phyloP scores from a whole-genome alignment of 1,140 invertebrate species.

The Apocrypta bakeri region DNA sequence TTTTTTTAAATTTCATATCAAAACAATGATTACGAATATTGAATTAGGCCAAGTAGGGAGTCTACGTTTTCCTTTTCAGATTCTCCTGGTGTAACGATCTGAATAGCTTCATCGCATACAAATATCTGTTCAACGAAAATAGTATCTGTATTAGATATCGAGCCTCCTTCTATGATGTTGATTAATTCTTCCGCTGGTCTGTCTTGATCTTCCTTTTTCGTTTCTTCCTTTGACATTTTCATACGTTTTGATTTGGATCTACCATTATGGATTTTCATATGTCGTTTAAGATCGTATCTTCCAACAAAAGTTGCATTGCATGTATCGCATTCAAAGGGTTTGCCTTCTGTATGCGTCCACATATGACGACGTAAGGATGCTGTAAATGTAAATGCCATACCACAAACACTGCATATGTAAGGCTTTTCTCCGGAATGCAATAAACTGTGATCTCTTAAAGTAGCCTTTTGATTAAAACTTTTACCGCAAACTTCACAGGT shows the following conservation, averaged over 20 bases:
- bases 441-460: constrained; percentile 70
- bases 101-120: constrained; percentile 61
- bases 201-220: constrained; percentile 34
- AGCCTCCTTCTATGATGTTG: neutral
- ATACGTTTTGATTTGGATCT: constrained; percentile 34
- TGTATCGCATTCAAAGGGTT: constrained; percentile 72
- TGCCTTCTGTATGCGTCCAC: constrained; percentile 71
- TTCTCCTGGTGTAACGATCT: constrained; percentile 62
- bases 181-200: constrained; percentile 48
- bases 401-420: constrained; percentile 73
- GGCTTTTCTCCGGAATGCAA: constrained; percentile 75
- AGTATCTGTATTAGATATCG: constrained; percentile 53
- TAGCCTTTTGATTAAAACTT: constrained; percentile 71
- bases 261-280: constrained; percentile 67
- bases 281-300: constrained; percentile 69
- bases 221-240: constrained; percentile 9
- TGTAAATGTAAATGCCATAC: constrained; percentile 69
- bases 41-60: constrained; percentile 67
- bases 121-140: constrained; percentile 66
- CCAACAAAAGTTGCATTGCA: constrained; percentile 70
- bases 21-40: constrained; percentile 59
- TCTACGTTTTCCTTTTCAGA: constrained; percentile 71
- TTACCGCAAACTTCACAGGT: constrained; percentile 74
- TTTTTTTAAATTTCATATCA: neutral
- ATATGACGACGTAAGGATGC: constrained; percentile 69